Evolutionary conservation across 1,140 invertebrate species (phyloP).

Genomic region (Magallana ariakensis): DNA sequence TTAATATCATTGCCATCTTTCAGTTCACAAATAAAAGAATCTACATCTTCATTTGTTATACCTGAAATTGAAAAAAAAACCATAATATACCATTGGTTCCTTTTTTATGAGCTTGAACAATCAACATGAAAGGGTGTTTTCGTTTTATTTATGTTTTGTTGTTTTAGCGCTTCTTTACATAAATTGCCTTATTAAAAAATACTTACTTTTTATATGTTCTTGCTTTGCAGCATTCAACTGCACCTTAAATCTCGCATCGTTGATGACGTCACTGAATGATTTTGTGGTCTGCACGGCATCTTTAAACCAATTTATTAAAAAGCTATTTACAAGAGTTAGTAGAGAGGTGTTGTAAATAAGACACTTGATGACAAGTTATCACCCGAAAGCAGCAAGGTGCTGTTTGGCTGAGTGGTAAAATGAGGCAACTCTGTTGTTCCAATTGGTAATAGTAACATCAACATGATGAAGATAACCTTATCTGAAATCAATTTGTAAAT

Average conservation of each 20-base stretch:
- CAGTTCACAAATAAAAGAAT: background rate
- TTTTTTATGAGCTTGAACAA: too few species aligned
- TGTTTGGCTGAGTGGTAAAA: background rate
- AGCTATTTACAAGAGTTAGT: background rate
- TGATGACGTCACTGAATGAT: background rate
- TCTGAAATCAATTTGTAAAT: too few species aligned
- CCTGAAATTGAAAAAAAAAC: background rate
- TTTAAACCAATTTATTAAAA: background rate
- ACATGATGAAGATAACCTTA: too few species aligned
- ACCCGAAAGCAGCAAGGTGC: background rate
- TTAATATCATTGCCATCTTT: background rate
- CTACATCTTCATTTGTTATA: background rate
- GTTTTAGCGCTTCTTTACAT: too few species aligned
- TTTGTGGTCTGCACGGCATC: background rate
- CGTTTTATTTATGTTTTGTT: too few species aligned
- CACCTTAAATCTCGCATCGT: background rate
- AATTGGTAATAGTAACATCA: background rate
- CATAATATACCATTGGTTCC: too few species aligned
- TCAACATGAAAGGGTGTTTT: too few species aligned
- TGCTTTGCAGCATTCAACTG: too few species aligned
- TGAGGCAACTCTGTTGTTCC: background rate
- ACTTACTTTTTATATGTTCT: too few species aligned
- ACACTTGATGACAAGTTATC: background rate
- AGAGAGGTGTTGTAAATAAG: background rate
- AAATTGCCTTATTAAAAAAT: too few species aligned